phyloP scores from a whole-genome alignment of 37 sponge, comb jelly and placozoan genomes.

The Ephydatia muelleri region DNA sequence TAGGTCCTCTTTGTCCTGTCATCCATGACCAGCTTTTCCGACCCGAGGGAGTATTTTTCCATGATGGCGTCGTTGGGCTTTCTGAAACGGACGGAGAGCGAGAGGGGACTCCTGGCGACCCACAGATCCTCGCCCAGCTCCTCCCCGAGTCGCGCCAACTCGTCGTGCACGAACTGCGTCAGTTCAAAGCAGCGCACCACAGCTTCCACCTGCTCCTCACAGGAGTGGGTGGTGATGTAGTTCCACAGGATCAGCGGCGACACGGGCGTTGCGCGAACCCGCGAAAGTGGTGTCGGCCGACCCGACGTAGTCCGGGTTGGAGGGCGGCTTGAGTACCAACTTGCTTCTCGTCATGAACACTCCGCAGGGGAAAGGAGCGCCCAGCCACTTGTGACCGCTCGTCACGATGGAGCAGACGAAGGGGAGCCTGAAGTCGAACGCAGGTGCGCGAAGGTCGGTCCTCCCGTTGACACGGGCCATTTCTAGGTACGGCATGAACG shows the following conservation, averaged over 20 bases:
- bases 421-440: constrained; percentile 22
- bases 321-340: not conserved
- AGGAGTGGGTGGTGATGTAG: constrained; percentile 37
- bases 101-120: not conserved
- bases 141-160: constrained; percentile 6
- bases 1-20: not conserved
- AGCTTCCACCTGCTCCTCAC: constrained; percentile 6
- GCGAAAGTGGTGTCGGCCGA: constrained; percentile 42
- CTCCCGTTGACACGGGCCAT: constrained; percentile 20
- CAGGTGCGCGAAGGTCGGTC: not conserved
- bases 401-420: constrained; percentile 41
- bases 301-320: constrained; percentile 6
- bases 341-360: constrained; percentile 26
- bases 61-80: constrained; percentile 14
- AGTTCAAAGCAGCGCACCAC: constrained; percentile 13
- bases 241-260: constrained; percentile 25
- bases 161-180: not conserved
- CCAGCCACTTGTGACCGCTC: constrained; percentile 37
- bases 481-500: constrained; percentile 29
- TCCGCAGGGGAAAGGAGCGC: constrained; percentile 24
- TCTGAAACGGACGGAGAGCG: constrained; percentile 17
- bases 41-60: constrained; percentile 10
- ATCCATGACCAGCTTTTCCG: not conserved
- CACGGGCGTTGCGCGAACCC: constrained; percentile 28
- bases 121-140: constrained; percentile 13